Evolutionary conservation across 64 coral and sea anemone species (phyloP), one percentile per base, ranked within the genome.

Genomic region (Actinia equina): DNA sequence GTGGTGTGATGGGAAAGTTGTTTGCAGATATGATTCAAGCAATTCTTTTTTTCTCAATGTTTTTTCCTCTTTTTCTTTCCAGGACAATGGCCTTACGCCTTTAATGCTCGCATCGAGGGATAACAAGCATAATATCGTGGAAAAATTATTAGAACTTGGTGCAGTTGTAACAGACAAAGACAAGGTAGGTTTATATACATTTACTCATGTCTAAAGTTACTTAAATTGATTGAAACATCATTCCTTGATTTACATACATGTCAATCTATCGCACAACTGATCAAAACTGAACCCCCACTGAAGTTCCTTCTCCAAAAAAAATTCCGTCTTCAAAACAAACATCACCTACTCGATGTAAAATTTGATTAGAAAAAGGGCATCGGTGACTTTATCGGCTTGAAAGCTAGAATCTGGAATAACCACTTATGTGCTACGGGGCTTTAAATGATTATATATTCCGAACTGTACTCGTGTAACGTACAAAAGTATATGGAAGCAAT

Each of bases 1-100:
- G 69, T 74, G 27, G 69, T 27, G 69, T 41, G 69, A 13, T 74
- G 13, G n/a, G 3, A 14, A 41, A 74, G 23, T 41, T 74, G n/a
- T 74, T 74, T 74, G 69, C 69, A 74, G 25, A 41, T 12, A 42
- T 74, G 11, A 74, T 41, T 30, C 69, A 30, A 74, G 26, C 5
- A 26, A 0, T 49, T 79, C 77, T 12, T 79, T 43, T 79, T 79
- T 79, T 19, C 18, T 46, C 15, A 49, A 8, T 23, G 7, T 81
- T 51, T 51, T 52, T 79, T 79, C 18, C 19, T 81, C 18, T 18
- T 20, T 44, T 19, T 43, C 89, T 52, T 91, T 85, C n/a, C 63
- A 96, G 94, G 94, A 96, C 88, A 96, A 96, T 87, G 94, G 94
- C 10, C 86, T 96, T 2, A 96, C 94, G 5, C 94, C 94, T n/a